Evolutionary conservation across 2,113 vertebrate genomes (phyloP), one percentile per base, ranked within the genome.

Genomic region (Prionailurus viverrinus): DNA sequence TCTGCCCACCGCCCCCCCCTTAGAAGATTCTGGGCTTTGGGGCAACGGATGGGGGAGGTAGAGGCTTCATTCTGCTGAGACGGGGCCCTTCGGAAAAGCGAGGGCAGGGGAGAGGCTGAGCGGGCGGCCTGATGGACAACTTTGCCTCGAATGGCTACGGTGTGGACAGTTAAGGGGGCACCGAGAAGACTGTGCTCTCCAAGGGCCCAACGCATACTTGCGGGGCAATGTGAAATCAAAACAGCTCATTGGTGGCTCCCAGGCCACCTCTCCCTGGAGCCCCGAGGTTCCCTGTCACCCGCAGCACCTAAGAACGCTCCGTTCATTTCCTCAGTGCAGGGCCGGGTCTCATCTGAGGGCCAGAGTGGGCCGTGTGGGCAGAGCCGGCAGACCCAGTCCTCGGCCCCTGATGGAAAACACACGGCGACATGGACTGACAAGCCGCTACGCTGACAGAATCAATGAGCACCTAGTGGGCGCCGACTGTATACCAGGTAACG

Each of bases 51-150:
- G 3, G 7, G 39, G 39, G 81, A 14, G 7, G n/a, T 8, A 3
- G 63, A 19, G 18, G 0, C 5, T 69, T 29, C 4, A 14, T 0
- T 9, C 48, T 21, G 29, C 55, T 13, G 23, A 41, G 55, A 14
- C 48, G 21, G 55, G 71, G 65, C 14, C 12, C 4, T 0, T 1
- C 19, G 11, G 63, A 65, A 8, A 45, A 29, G 58, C 16, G 2
- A 3, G 12, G 5, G 11, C 51, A 3, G 74, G 6, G 66, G 31
- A 27, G 39, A 36, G 1, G 31, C 48, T 29, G 45, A 31, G 31
- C 5, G 23, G 15, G 13, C 48, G 0, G 0, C 33, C 39, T 0
- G 1, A 41, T 0, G 9, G 53, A 58, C 39, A 31, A 27, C 31
- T 66, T 25, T 7, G 65, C 87, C 65, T 78, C 74, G 19, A 1